Base-by-base conservation (phyloP, 2,888 invertebrate species). In the Alloscopus bannaensis region DNA sequence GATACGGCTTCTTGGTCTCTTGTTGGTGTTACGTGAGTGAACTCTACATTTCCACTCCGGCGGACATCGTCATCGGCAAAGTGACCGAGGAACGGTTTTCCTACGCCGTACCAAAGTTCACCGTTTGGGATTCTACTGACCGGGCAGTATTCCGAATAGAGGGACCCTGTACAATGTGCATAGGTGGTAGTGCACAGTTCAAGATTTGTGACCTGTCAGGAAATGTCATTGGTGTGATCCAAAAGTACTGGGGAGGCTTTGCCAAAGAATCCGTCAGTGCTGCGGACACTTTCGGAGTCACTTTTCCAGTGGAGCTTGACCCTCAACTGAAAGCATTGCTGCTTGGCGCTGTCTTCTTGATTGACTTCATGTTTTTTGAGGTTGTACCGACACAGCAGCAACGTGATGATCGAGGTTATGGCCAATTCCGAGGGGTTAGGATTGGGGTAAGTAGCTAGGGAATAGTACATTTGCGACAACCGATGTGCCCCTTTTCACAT, bases 281-380 rank as follows among this genome's bases (percentile, higher is more conserved):
- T 3, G 64, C 64, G 13, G 42, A 36, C 42, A 64, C 40, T 2
- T 64, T 64, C 26, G 64, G 42, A 6, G 42, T 64, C 6, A 8
- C 20, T 22, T 64, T 40, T 22, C 64, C 64, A 4, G 24, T 42
- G 3, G 42, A 64, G 13, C 3, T 64, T 22, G 42, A 64, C 42
- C 64, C 64, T 22, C 2, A 6, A 4, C 20, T 40, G 11, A 64
- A 64, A 24, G 22, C 6, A 8, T 18, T 60, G 3, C 60, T 60
- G 3, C 28, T 60, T 28, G 31, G n/a, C 2, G 60, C 31, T 31
- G n/a, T 18, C 2, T 31, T 60, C 8, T 18, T 28, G 29, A 60
- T 60, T 60, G 60, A 28, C 31, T 60, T 60, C 18, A 60, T 28
- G 60, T 60, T n/a, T 60, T 60, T 31, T 18, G 60, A 31, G n/a